Conservation (phyloP, 2,113 vertebrate species). For the Nymphicus hollandicus region DNA sequence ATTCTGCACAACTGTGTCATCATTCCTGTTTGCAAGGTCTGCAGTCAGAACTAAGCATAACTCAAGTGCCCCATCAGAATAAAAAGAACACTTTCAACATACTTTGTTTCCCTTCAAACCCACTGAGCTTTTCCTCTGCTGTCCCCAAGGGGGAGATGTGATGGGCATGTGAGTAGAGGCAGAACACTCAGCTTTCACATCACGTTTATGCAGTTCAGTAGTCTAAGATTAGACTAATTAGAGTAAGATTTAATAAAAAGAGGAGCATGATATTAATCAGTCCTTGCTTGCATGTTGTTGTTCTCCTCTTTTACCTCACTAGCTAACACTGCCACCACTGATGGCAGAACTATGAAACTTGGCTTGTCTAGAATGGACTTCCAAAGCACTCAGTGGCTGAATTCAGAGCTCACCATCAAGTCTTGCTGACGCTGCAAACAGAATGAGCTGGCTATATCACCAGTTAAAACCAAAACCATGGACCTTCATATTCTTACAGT, state of each 20-base stretch:
- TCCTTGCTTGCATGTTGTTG: not conserved
- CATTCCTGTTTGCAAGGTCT: not conserved
- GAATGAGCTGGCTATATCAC: not conserved
- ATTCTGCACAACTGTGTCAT: not conserved
- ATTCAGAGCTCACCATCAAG: not conserved
- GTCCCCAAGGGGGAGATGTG: not conserved
- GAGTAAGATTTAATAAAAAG: not conserved
- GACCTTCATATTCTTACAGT: not conserved
- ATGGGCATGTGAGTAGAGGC: not conserved
- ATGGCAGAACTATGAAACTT: not conserved
- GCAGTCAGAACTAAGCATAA: not conserved
- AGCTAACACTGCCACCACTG: not conserved
- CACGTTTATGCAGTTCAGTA: not conserved
- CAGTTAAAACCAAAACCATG: not conserved
- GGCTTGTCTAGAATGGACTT: not conserved
- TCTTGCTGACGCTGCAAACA: not conserved
- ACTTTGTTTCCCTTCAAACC: not conserved
- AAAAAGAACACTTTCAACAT: not conserved
- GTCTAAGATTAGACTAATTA: not conserved
- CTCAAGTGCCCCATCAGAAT: not conserved
- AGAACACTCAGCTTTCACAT: not conserved
- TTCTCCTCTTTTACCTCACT: not conserved
- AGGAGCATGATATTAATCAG: not conserved
- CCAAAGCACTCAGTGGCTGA: not conserved
- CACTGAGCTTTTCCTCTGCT: not conserved